Evolutionary conservation across 2,113 vertebrate genomes (phyloP).

Genomic region (Madoqua kirkii): DNA sequence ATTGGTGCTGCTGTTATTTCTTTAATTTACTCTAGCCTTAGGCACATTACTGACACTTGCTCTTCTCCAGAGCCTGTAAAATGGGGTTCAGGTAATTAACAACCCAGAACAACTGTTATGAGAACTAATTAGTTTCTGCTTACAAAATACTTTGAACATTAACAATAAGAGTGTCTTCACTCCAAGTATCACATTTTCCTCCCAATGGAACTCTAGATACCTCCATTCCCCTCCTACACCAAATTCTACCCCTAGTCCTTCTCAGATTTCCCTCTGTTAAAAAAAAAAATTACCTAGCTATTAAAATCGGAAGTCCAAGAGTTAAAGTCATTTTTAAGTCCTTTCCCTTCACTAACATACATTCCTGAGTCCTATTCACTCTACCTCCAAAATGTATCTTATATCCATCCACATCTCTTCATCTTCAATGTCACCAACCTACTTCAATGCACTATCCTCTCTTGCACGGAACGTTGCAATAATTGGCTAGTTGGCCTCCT

Average conservation of each 20-base stretch:
- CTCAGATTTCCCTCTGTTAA: not conserved
- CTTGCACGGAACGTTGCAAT: not conserved
- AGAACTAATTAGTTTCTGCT: constrained; percentile 59
- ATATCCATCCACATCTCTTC: not conserved
- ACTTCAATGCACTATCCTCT: not conserved
- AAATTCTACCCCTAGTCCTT: not conserved
- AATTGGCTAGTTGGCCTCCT: not conserved
- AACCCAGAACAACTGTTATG: constrained; percentile 40
- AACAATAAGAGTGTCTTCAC: not conserved
- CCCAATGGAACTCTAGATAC: not conserved
- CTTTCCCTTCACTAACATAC: not conserved
- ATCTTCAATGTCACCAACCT: not conserved
- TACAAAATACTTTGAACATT: not conserved
- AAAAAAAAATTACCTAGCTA: not conserved
- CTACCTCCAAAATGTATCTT: not conserved
- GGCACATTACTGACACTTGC: constrained; percentile 18
- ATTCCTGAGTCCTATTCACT: not conserved
- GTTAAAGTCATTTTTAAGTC: not conserved
- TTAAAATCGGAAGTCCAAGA: not conserved
- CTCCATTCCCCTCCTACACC: too few species aligned
- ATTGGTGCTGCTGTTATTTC: constrained; percentile 13
- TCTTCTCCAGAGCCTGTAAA: constrained; percentile 44
- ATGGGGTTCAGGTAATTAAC: constrained; percentile 53
- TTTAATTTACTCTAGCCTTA: constrained; percentile 43
- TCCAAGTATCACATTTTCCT: not conserved